phyloP scores from a whole-genome alignment of 2,113 vertebrate species.

The Glaucidium brasilianum region DNA sequence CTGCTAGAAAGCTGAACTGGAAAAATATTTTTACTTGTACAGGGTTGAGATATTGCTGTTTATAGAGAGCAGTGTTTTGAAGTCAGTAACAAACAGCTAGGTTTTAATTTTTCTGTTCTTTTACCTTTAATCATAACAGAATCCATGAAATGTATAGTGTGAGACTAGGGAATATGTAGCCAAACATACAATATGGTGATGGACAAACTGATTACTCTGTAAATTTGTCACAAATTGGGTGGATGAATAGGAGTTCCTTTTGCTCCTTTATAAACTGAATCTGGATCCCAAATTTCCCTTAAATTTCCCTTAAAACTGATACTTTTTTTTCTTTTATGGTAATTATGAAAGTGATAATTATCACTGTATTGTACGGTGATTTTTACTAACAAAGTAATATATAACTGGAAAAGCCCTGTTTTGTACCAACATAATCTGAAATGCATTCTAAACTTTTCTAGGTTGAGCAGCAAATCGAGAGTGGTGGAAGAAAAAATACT shows the following conservation, averaged over 20 bases:
- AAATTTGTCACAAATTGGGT: not conserved
- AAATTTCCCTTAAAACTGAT: not conserved
- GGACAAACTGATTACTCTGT: not conserved
- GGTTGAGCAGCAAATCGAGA: not conserved
- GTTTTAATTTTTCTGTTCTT: constrained; percentile 31
- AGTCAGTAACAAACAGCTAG: constrained; percentile 51
- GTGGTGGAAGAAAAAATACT: not conserved
- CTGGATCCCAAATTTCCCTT: not conserved
- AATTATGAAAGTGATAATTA: not conserved
- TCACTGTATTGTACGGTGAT: not conserved
- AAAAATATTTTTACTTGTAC: constrained; percentile 45
- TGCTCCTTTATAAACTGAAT: not conserved
- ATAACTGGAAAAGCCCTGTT: not conserved
- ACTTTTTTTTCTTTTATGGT: not conserved
- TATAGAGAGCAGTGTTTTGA: constrained; percentile 64
- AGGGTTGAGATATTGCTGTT: constrained; percentile 44
- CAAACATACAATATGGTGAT: not conserved
- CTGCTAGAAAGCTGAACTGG: constrained; percentile 23
- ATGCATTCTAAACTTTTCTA: not conserved
- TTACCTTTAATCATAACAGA: not conserved
- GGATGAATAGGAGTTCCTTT: not conserved
- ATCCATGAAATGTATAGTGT: not conserved
- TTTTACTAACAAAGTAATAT: not conserved
- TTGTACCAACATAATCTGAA: not conserved
- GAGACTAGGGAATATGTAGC: not conserved